Evolutionary conservation across 2,797 vertebrate genomes (phyloP).

Genomic region (Aeoliscus strigatus): DNA sequence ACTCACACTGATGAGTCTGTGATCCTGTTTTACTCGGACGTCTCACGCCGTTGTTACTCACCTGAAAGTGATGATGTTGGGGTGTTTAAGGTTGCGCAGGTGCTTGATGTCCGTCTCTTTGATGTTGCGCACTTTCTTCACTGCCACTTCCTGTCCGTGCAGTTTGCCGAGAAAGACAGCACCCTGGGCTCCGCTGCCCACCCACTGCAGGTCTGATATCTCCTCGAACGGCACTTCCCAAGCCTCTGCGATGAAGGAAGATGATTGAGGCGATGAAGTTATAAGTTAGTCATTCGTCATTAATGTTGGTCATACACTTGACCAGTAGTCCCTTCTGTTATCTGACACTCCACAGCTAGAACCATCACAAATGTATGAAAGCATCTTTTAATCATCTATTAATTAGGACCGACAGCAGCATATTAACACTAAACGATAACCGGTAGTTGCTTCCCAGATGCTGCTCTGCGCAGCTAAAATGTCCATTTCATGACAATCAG

Average conservation of each 20-base stretch:
- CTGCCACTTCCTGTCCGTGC: slow-evolving; percentile 90
- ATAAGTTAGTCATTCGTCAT: too few species aligned
- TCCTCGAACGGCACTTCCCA: slow-evolving; percentile 98
- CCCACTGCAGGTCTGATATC: slow-evolving; percentile 97
- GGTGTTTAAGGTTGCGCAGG: slow-evolving; percentile 91
- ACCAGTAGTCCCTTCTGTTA: too few species aligned
- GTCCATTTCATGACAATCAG: too few species aligned
- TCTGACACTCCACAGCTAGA: too few species aligned
- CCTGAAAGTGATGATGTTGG: slow-evolving; percentile 97
- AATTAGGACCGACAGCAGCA: neutral
- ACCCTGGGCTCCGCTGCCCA: slow-evolving; percentile 93
- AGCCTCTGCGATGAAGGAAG: slow-evolving; percentile 64
- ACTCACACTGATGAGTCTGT: too few species aligned
- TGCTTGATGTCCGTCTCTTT: slow-evolving; percentile 97
- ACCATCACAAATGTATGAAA: too few species aligned
- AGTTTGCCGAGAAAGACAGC: slow-evolving; percentile 94
- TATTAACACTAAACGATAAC: too few species aligned
- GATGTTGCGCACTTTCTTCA: slow-evolving; percentile 94
- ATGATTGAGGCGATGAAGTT: slow-evolving; percentile 3
- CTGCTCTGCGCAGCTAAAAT: too few species aligned
- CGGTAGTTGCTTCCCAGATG: too few species aligned
- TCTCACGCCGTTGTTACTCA: slow-evolving; percentile 59
- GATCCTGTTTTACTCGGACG: too few species aligned
- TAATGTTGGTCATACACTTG: too few species aligned
- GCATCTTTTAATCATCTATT: too few species aligned